These are phyloP conservation scores for Lagorchestes hirsutus DNA, from an alignment of 2,797 vertebrate species.

Conservation along the genomic window DNA sequence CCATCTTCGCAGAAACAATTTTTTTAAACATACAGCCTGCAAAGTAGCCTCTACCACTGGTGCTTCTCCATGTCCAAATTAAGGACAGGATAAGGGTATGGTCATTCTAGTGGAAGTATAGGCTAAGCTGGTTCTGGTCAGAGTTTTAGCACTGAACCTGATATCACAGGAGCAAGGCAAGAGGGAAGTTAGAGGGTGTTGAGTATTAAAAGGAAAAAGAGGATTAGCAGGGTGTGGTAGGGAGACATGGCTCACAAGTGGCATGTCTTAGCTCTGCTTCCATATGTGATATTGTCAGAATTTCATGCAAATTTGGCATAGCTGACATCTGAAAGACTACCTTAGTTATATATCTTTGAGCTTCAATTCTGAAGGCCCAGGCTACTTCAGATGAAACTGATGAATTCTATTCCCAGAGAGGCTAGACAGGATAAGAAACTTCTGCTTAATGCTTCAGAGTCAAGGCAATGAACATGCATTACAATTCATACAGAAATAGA, in stretches of 20 bases:
- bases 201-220: neutral
- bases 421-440: neutral
- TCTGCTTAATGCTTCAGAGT: neutral
- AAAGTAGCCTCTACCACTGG: neutral
- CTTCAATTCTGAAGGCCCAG: neutral
- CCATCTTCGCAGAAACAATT: neutral
- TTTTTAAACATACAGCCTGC: neutral
- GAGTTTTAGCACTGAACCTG: neutral
- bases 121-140: neutral
- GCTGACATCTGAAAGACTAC: neutral
- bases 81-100: neutral
- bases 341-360: neutral
- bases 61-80: neutral
- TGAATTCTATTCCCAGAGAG: neutral
- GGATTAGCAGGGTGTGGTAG: neutral
- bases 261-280: neutral
- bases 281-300: neutral
- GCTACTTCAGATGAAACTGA: neutral
- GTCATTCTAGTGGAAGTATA: neutral
- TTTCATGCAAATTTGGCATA: neutral
- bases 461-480: conserved; percentile 3
- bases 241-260: neutral
- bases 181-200: neutral
- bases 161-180: neutral
- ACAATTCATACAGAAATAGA: neutral